Evolutionary conservation across 2,113 vertebrate genomes (phyloP).

Genomic region (Ciconia boyciana): DNA sequence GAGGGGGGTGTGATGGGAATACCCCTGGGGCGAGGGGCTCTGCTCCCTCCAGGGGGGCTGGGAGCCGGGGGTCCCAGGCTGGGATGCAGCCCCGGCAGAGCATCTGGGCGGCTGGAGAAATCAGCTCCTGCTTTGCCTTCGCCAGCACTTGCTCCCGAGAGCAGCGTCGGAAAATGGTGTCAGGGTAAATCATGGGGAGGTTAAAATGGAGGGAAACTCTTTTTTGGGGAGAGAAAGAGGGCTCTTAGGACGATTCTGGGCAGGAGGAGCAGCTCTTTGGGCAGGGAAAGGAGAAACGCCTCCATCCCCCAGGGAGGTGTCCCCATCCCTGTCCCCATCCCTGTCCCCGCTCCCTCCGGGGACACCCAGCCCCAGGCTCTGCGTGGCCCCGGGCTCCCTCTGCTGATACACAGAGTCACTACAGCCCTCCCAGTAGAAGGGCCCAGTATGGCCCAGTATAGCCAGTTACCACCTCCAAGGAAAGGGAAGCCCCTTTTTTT

Average conservation of each 20-base stretch:
- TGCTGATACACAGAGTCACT: constrained; percentile 34
- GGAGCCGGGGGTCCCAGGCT: neutral
- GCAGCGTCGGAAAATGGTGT: neutral
- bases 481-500: neutral
- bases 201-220: neutral
- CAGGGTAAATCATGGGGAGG: rapidly evolving
- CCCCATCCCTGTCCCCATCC: neutral
- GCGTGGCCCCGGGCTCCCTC: constrained; percentile 44
- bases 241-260: neutral
- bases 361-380: neutral
- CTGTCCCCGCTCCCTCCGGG: neutral
- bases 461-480: neutral
- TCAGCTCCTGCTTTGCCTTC: neutral
- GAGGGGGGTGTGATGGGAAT: neutral
- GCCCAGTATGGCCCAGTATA: neutral
- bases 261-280: neutral
- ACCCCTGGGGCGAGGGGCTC: neutral
- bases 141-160: neutral
- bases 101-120: neutral
- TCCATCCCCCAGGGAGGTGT: neutral
- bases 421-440: neutral
- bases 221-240: neutral
- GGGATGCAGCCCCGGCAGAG: neutral
- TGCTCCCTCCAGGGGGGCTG: neutral
- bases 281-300: neutral